Conservation (phyloP, 2,113 vertebrate genomes). For the Fregata magnificens region DNA sequence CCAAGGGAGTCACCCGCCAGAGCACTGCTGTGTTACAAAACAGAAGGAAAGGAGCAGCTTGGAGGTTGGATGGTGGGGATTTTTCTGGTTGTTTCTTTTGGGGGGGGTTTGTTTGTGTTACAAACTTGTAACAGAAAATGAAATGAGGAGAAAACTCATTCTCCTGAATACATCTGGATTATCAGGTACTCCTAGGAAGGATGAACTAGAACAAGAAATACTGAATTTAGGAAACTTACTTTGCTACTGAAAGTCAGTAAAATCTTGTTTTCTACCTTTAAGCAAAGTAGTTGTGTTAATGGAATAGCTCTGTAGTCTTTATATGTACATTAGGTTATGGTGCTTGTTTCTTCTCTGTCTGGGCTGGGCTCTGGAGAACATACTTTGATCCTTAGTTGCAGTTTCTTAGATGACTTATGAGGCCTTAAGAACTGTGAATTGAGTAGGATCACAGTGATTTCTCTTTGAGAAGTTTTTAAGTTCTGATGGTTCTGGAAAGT, state of each 20-base stretch:
- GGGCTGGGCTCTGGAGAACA: not conserved
- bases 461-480: not conserved
- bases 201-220: not conserved
- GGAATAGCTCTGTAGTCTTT: not conserved
- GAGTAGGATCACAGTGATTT: not conserved
- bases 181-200: not conserved
- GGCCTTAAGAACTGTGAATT: not conserved
- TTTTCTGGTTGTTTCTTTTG: not conserved
- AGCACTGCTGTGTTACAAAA: not conserved
- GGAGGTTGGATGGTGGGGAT: not conserved
- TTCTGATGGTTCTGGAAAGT: not conserved
- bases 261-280: not conserved
- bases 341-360: not conserved
- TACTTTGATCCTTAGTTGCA: not conserved
- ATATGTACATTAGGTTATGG: not conserved
- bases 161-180: not conserved
- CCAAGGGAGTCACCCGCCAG: not conserved
- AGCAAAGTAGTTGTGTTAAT: not conserved
- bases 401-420: not conserved
- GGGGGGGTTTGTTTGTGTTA: not conserved
- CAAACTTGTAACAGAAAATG: not conserved
- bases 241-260: not conserved
- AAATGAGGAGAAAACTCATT: not conserved
- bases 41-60: not conserved
- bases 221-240: not conserved